A percentile compares a stretch with the other conserved stretches of the same genome.
phyloP scores from a whole-genome alignment of 2,888 invertebrate genomes.

The Eudasyphora cyanicolor region DNA sequence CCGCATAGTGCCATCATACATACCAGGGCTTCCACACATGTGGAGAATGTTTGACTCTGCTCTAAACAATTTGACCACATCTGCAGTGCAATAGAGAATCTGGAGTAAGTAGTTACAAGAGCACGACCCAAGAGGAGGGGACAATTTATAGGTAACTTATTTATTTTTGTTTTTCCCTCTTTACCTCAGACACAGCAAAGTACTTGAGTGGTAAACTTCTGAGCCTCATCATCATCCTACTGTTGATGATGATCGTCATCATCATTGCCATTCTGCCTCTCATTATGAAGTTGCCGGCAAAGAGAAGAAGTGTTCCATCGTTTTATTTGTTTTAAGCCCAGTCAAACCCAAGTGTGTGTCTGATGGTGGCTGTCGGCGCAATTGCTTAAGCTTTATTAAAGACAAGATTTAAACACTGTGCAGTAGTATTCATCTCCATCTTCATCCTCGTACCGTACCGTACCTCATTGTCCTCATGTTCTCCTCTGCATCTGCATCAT shows the following conservation, averaged over 20 bases:
- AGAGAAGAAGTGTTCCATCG: too few relatives aligned
- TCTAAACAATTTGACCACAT: slow-evolving; percentile 28
- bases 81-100: slow-evolving; percentile 23
- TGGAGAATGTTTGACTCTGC: neutral
- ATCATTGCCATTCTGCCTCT: neutral
- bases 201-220: slow-evolving; percentile 12
- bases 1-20: neutral
- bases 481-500: neutral
- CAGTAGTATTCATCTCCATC: slow-evolving; percentile 31
- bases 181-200: too few relatives aligned
- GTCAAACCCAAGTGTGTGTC: slow-evolving; percentile 5
- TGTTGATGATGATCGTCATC: neutral
- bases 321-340: neutral
- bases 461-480: too few relatives aligned
- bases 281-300: slow-evolving; percentile 40
- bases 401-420: slow-evolving; percentile 62
- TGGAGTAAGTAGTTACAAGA: slow-evolving; percentile 11
- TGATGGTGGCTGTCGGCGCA: slow-evolving; percentile 63
- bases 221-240: neutral
- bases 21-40: neutral
- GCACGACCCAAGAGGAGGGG: slow-evolving; percentile 19
- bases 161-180: slow-evolving; percentile 16
- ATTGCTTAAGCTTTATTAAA: slow-evolving; percentile 71
- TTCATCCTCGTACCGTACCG: slow-evolving; percentile 65
- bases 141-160: slow-evolving; percentile 49